phyloP scores from a whole-genome alignment of 2,888 invertebrate genomes.

The Dynastes grantii region DNA sequence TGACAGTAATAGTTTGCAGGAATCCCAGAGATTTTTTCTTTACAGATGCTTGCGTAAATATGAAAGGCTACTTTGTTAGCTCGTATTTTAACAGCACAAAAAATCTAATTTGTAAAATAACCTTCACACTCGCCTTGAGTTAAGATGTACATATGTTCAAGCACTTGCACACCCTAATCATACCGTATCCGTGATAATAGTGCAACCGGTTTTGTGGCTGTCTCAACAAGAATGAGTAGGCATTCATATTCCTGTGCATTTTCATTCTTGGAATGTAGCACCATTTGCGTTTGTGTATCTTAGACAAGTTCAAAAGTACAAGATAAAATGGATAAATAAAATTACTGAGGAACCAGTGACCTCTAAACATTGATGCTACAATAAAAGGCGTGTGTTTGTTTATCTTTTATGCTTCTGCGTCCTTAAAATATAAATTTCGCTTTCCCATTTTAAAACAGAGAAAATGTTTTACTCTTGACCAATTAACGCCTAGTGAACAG shows the following conservation, averaged over 20 bases:
- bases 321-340: slow-evolving; percentile 1
- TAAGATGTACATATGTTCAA: neutral
- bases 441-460: neutral
- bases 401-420: neutral
- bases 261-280: slow-evolving; percentile 11
- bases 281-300: neutral
- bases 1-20: too few relatives aligned
- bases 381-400: neutral
- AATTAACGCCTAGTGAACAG: neutral
- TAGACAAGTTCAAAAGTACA: neutral
- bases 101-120: too few relatives aligned
- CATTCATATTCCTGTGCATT: neutral
- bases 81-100: too few relatives aligned
- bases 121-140: slow-evolving; percentile 3
- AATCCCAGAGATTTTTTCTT: too few relatives aligned
- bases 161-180: neutral
- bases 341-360: slow-evolving; percentile 4
- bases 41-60: too few relatives aligned
- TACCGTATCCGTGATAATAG: neutral
- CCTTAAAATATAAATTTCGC: neutral
- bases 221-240: neutral
- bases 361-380: neutral
- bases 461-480: neutral
- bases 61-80: too few relatives aligned
- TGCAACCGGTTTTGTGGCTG: neutral